Base-by-base conservation (phyloP, 2,797 vertebrate species). In the Parotocinclus haroldoi region DNA sequence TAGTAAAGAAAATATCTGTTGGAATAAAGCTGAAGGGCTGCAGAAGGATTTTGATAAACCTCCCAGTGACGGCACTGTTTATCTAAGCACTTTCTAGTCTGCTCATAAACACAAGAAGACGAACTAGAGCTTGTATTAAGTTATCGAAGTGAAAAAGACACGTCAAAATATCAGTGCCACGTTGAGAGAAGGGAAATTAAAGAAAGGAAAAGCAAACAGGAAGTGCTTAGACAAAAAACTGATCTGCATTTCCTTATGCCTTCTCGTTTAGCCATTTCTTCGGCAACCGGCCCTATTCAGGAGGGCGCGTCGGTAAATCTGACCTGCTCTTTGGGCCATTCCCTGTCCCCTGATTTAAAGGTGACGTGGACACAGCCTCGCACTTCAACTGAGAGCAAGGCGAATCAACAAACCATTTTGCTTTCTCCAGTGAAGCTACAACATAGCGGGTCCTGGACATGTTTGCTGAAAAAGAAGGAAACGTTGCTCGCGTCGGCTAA, bases 291-390 rank as follows among this genome's bases (percentile, higher is more conserved):
- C 49, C 4, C 54, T 11, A 3, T 85, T 0, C 14, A 42, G 17
- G 69, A 71, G 7, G 89, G 88, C 55, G 71, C 84, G 19, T 61
- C 10, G 1, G 38, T 91, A 59, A 87, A 87, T 73, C 77, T 91
- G 66, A 83, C 71, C 0, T 90, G 90, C 64, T 66, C 68, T 57
- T 40, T 76, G 1, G 83, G 82, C 16, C 42, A 37, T 0, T 8
- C 14, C 0, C 53, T 82, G 56, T 7, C 51, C 55, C 3, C 76
- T 12, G 66, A 62, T 56, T 7, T 84, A 2, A 1, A 0, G 0
- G 11, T 90, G 38, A 79, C 74, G 37, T 89, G 85, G 87, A 0
- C 36, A n/a, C 46, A 48, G 1, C 80, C 83, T 0, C 1, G 37
- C 7, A 2, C 1, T 0, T 36, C 9, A 0, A 14, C 56, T 4